Conservation (phyloP, 2,888 invertebrate species). For the Poecilus cupreus region DNA sequence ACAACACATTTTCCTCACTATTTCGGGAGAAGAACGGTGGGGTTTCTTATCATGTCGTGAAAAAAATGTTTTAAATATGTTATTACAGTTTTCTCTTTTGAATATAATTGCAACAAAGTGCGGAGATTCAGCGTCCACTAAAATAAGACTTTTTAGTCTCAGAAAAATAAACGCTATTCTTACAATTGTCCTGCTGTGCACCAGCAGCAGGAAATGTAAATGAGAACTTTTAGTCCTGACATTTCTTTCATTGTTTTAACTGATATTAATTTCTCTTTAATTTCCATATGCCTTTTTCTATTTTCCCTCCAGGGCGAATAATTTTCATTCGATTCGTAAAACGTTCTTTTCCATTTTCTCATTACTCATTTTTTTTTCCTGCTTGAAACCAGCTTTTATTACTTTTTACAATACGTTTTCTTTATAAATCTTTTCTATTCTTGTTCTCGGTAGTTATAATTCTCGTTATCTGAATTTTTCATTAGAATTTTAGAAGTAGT, state of each 20-base stretch:
- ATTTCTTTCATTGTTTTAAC: conserved; percentile 37
- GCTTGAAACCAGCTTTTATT: background rate
- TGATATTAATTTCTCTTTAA: conserved; percentile 30
- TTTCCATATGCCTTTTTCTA: conserved; percentile 29
- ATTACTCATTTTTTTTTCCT: conserved; percentile 13
- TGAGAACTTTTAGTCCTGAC: conserved; percentile 16
- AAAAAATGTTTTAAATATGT: too few species aligned
- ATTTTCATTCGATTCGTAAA: conserved; percentile 8
- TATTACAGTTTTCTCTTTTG: too few species aligned
- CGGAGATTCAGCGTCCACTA: background rate
- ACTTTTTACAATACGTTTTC: background rate
- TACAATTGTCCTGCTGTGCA: conserved; percentile 6
- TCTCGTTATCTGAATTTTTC: background rate
- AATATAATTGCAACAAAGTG: background rate
- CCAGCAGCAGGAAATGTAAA: conserved; percentile 3
- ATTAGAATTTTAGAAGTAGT: background rate
- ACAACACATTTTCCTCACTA: too few species aligned
- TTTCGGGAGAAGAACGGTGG: too few species aligned
- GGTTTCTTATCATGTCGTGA: too few species aligned
- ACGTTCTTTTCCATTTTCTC: conserved; percentile 8
- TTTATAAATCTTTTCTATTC: background rate
- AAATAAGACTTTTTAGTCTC: background rate
- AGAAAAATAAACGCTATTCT: conserved; percentile 14
- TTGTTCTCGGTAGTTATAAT: background rate
- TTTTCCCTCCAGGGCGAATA: background rate